phyloP scores from a whole-genome alignment of 2,113 vertebrate genomes.

The Channa argus region DNA sequence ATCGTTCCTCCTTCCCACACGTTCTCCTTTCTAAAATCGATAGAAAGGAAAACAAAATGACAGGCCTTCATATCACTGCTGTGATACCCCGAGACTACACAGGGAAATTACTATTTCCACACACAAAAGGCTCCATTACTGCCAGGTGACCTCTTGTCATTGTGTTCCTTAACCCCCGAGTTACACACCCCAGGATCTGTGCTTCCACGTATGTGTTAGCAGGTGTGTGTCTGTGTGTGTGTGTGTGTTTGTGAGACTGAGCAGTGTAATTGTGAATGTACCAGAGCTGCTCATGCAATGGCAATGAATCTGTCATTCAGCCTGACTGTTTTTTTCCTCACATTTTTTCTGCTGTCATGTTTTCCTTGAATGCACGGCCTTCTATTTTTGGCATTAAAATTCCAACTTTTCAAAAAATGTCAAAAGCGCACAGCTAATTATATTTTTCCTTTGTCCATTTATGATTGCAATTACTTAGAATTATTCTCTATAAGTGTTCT shows the following conservation, averaged over 20 bases:
- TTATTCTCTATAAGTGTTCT: conserved; percentile 8
- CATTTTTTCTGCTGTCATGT: conserved; percentile 37
- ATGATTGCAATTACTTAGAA: conserved; percentile 21
- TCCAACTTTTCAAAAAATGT: conserved; percentile 34
- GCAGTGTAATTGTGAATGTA: conserved; percentile 51
- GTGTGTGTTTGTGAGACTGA: conserved; percentile 28
- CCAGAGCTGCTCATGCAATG: conserved; percentile 36
- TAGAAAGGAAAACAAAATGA: conserved; percentile 80
- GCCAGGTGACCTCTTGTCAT: conserved; percentile 76
- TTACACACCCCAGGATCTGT: conserved; percentile 57
- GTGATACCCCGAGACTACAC: conserved; percentile 74
- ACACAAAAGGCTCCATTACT: conserved; percentile 84
- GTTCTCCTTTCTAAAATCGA: conserved; percentile 64
- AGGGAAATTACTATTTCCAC: conserved; percentile 82
- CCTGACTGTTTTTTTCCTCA: conserved; percentile 26
- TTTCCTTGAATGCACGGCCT: conserved; percentile 21
- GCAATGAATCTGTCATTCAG: conserved; percentile 66
- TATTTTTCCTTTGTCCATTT: conserved; percentile 24
- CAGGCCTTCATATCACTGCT: conserved; percentile 74
- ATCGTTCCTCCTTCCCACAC: conserved; percentile 51
- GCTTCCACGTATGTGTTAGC: conserved; percentile 36
- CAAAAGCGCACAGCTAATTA: conserved; percentile 34
- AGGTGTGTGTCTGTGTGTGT: conserved; percentile 39
- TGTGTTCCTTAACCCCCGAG: conserved; percentile 73
- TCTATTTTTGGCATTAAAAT: conserved; percentile 54